A percentile compares a stretch with the other conserved stretches of the same genome.
These are phyloP conservation scores for Bibio marci DNA, from an alignment of 2,888 invertebrate species.

Conservation along the genomic window DNA sequence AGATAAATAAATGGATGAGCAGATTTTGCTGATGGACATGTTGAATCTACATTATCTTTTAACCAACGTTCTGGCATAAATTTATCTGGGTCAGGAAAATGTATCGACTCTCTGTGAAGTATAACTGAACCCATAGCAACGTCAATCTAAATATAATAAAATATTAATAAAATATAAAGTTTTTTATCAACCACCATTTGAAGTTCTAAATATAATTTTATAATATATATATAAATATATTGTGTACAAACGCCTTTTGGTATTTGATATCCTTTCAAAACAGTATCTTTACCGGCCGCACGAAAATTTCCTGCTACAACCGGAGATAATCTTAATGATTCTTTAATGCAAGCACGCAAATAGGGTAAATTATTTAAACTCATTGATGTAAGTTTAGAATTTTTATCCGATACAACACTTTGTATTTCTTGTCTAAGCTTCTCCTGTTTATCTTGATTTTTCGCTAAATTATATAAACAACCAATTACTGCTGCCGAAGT, in stretches of 20 bases:
- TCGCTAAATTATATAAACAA: constrained; percentile 41
- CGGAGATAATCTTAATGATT: constrained; percentile 43
- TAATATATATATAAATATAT: background rate
- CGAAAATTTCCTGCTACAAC: constrained; percentile 39
- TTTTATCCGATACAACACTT: constrained; percentile 26
- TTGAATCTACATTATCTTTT: constrained; percentile 14
- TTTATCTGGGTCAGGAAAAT: constrained; percentile 40
- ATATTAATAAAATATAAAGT: background rate
- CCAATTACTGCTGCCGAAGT: constrained; percentile 37
- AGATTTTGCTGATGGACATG: constrained; percentile 8
- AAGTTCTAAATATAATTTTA: background rate
- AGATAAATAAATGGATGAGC: constrained; percentile 25
- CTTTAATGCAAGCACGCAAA: constrained; percentile 54
- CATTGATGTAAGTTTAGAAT: constrained; percentile 25
- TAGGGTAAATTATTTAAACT: constrained; percentile 36
- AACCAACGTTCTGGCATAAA: constrained; percentile 66
- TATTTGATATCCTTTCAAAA: constrained; percentile 42
- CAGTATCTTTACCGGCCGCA: constrained; percentile 33
- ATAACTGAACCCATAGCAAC: constrained; percentile 56
- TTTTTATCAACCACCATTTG: constrained; percentile 8
- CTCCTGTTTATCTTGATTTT: constrained; percentile 31
- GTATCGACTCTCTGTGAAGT: constrained; percentile 41
- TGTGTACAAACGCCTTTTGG: constrained; percentile 41
- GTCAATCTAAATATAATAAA: constrained; percentile 42
- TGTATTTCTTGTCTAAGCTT: constrained; percentile 32